Conservation (phyloP, 2,797 vertebrate species). For the Pangasius larnaudii region DNA sequence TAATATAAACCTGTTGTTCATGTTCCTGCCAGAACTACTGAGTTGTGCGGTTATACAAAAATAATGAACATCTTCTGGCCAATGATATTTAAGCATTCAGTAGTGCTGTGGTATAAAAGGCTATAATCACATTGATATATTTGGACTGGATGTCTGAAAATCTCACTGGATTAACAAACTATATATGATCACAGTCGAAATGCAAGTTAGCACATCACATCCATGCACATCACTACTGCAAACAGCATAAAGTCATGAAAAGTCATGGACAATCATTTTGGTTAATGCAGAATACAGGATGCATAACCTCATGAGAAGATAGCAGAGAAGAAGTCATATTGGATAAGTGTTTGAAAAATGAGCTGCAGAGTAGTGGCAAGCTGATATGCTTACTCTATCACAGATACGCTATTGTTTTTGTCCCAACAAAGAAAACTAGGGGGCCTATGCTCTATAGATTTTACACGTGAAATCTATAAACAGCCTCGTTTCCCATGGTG, state of each 20-base stretch:
- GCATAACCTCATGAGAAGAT: not conserved
- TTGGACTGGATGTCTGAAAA: not conserved
- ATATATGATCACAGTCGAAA: not conserved
- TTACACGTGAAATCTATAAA: not conserved
- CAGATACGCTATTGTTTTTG: not conserved
- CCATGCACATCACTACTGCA: not conserved
- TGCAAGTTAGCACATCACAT: not conserved
- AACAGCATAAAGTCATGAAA: not conserved
- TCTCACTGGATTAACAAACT: not conserved
- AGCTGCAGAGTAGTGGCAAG: not conserved
- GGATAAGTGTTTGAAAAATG: not conserved
- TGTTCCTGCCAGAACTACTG: not conserved
- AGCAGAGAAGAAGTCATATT: not conserved
- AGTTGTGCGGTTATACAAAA: not conserved
- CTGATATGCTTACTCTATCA: not conserved
- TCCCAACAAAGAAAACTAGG: not conserved
- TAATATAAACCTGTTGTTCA: not conserved
- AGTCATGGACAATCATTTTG: not conserved
- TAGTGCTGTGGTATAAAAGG: not conserved
- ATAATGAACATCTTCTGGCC: not conserved
- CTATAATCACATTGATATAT: not conserved
- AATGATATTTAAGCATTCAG: no score
- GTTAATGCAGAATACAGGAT: not conserved
- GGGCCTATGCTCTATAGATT: not conserved
- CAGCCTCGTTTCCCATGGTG: not conserved